Conservation (phyloP, 2,113 vertebrate genomes). For the Ramphastos sulfuratus region DNA sequence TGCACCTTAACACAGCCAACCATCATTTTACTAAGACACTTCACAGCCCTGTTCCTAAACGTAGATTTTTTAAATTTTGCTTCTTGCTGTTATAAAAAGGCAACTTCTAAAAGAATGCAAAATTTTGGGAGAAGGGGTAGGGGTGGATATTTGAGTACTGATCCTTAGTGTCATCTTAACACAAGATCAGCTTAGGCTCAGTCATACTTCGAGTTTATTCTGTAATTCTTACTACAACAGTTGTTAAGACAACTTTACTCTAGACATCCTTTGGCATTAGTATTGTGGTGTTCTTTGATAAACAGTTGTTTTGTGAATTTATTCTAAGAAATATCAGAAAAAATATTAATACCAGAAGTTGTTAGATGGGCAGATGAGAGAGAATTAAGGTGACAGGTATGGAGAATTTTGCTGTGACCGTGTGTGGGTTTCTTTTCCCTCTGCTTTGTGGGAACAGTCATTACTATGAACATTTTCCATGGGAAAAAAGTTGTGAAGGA, state of each 20-base stretch:
- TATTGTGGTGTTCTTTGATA: neutral
- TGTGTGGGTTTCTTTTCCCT: neutral
- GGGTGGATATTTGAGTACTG: neutral
- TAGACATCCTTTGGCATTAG: neutral
- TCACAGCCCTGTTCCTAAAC: neutral
- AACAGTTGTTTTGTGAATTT: neutral
- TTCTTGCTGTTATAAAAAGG: neutral
- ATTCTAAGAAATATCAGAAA: neutral
- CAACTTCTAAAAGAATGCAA: neutral
- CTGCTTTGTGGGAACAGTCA: slow-evolving; percentile 1
- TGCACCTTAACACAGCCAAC: neutral
- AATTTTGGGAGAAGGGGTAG: rapidly evolving
- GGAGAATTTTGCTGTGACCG: neutral
- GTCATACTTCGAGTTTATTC: neutral
- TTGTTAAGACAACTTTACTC: neutral
- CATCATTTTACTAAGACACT: neutral
- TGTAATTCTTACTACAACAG: neutral
- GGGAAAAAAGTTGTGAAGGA: neutral
- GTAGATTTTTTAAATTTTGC: too few species aligned
- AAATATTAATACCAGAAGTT: neutral
- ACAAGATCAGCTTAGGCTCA: neutral
- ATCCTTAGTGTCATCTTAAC: neutral
- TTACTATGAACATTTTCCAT: neutral
- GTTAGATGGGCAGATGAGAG: neutral
- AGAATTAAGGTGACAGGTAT: neutral